phyloP scores from a whole-genome alignment of 2,113 vertebrate genomes.

The Sander lucioperca region DNA sequence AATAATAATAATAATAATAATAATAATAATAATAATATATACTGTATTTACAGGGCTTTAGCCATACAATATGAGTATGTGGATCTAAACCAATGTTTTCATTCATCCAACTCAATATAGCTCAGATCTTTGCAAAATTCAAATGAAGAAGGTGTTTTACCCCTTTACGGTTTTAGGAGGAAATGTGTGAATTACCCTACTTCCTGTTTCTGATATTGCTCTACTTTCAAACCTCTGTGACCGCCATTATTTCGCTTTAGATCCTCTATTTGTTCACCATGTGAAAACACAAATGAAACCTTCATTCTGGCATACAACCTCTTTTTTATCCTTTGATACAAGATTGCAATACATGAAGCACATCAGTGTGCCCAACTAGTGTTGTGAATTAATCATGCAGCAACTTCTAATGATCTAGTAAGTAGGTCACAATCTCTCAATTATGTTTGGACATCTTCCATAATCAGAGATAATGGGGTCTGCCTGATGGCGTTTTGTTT shows the following conservation, averaged over 20 bases:
- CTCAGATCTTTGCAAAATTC: background rate
- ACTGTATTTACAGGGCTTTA: background rate
- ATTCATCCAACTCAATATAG: background rate
- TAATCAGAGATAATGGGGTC: slow-evolving; percentile 1
- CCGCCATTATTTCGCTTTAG: background rate
- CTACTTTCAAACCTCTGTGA: background rate
- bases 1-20: too few species aligned
- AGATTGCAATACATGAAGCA: background rate
- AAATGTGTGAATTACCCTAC: background rate
- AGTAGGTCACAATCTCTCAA: background rate
- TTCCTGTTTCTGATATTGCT: slow-evolving; percentile 25
- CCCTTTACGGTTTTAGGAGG: background rate
- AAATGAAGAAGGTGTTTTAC: background rate
- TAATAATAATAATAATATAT: background rate
- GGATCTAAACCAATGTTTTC: background rate
- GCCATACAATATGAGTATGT: background rate
- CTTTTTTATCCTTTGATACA: slow-evolving; percentile 8
- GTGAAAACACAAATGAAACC: too few species aligned
- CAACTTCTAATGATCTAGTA: background rate
- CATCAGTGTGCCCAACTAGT: background rate
- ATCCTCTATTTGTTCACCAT: background rate
- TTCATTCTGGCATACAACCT: background rate
- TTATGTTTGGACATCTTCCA: background rate
- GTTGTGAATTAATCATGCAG: background rate
- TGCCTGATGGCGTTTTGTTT: slow-evolving; percentile 3